These are phyloP conservation scores for Ennomos quercinarius DNA, from an alignment of 2,888 invertebrate genomes.

Conservation along the genomic window DNA sequence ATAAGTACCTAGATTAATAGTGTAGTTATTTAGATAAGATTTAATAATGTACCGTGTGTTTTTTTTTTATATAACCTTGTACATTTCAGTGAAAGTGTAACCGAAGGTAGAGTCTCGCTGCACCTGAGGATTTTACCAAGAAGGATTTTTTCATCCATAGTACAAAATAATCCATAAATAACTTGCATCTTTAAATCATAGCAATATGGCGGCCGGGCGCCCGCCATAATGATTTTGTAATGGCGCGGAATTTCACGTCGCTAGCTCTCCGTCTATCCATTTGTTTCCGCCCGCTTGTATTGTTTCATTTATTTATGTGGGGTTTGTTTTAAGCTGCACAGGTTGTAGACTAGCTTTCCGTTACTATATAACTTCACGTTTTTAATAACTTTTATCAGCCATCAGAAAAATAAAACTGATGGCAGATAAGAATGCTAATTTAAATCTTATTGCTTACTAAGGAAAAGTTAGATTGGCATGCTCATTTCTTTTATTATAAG, in stretches of 20 bases:
- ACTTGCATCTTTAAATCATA: no score
- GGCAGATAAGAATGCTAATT: constrained; percentile 19
- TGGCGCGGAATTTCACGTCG: neutral
- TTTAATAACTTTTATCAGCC: constrained; percentile 15
- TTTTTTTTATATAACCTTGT: no score
- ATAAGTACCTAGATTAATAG: no score
- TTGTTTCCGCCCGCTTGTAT: constrained; percentile 20
- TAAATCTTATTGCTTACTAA: constrained; percentile 12
- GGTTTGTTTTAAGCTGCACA: constrained; percentile 35
- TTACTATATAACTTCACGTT: constrained; percentile 22
- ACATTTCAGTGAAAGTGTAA: no score
- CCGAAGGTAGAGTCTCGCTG: no score
- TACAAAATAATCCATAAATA: no score
- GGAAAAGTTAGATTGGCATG: constrained; percentile 12
- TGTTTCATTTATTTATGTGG: constrained; percentile 31
- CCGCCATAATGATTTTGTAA: no score
- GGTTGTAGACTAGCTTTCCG: constrained; percentile 28
- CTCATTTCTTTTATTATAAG: constrained; percentile 25
- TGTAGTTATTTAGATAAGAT: no score
- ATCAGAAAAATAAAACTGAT: constrained; percentile 6
- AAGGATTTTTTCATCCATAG: no score
- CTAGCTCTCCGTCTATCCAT: constrained; percentile 15
- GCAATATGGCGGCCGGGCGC: no score
- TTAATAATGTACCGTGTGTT: no score
- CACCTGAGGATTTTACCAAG: no score